Conservation (phyloP, 1,140 invertebrate species). For the Formica exsecta region DNA sequence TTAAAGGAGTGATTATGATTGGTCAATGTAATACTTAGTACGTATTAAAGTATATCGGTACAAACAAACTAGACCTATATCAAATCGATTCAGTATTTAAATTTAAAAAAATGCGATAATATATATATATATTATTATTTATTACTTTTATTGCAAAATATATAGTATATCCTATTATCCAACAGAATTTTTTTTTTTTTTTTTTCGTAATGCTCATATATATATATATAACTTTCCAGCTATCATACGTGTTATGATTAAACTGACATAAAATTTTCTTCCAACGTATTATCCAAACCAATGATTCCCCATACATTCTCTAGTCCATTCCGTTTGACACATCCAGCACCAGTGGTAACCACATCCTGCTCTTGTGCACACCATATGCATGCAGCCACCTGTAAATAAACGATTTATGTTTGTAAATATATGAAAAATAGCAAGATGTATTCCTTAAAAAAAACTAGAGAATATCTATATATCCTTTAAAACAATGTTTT, state of each 20-base stretch:
- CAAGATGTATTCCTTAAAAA: background rate
- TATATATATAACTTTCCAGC: background rate
- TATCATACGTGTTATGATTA: background rate
- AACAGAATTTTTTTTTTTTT: background rate
- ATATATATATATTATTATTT: no score
- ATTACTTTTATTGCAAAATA: no score
- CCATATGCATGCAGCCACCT: conserved; percentile 97
- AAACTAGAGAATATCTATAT: background rate
- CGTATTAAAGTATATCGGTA: no score
- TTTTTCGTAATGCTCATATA: background rate
- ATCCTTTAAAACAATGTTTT: background rate
- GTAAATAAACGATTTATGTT: conserved; percentile 38
- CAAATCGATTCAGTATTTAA: no score
- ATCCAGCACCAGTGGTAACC: conserved; percentile 96
- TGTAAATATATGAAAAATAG: background rate
- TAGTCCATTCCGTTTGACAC: conserved; percentile 94
- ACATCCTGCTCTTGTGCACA: conserved; percentile 92
- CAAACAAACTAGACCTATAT: no score
- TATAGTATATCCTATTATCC: no score
- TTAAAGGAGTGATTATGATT: no score
- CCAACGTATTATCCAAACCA: conserved; percentile 92
- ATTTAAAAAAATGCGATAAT: no score
- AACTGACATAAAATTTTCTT: background rate
- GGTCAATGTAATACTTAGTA: no score
- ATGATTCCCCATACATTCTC: conserved; percentile 95